phyloP scores from a whole-genome alignment of 2,888 invertebrate species.

The Alcis repandata region DNA sequence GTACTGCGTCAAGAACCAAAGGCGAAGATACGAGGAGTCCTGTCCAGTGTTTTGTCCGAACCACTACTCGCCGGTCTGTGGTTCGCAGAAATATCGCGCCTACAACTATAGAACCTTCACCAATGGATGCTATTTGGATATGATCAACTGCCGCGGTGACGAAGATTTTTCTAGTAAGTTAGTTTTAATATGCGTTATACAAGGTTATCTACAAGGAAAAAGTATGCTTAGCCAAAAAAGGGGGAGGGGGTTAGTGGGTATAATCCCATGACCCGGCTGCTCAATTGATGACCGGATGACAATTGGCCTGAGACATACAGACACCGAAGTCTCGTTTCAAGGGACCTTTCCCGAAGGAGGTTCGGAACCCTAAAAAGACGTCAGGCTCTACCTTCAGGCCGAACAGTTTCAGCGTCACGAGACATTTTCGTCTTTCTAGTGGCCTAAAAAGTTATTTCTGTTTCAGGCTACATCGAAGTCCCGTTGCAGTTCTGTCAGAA shows the following conservation, averaged over 20 bases:
- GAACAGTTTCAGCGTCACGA: background rate
- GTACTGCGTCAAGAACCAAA: slow-evolving; percentile 66
- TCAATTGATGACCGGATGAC: too few species aligned
- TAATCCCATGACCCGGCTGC: too few species aligned
- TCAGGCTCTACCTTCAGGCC: too few species aligned
- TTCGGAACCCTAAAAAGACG: too few species aligned
- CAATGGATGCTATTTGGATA: slow-evolving; percentile 75
- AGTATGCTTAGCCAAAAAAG: too few species aligned
- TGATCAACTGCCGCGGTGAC: slow-evolving; percentile 77
- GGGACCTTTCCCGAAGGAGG: too few species aligned
- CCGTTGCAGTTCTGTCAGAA: slow-evolving; percentile 68
- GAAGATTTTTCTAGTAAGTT: slow-evolving; percentile 57
- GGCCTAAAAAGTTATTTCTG: slow-evolving; percentile 8
- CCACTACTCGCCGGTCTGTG: slow-evolving; percentile 76
- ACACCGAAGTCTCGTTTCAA: too few species aligned
- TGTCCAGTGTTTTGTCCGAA: slow-evolving; percentile 77
- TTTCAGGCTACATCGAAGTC: slow-evolving; percentile 72
- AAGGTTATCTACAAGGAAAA: too few species aligned
- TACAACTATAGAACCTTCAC: slow-evolving; percentile 70
- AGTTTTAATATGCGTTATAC: background rate
- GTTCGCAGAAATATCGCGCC: slow-evolving; percentile 58
- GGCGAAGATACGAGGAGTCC: slow-evolving; percentile 67
- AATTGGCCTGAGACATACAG: too few species aligned
- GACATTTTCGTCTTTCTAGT: background rate
- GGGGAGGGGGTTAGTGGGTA: too few species aligned